Conservation (phyloP, 2,888 invertebrate genomes). For the Cephus nigrinus region DNA sequence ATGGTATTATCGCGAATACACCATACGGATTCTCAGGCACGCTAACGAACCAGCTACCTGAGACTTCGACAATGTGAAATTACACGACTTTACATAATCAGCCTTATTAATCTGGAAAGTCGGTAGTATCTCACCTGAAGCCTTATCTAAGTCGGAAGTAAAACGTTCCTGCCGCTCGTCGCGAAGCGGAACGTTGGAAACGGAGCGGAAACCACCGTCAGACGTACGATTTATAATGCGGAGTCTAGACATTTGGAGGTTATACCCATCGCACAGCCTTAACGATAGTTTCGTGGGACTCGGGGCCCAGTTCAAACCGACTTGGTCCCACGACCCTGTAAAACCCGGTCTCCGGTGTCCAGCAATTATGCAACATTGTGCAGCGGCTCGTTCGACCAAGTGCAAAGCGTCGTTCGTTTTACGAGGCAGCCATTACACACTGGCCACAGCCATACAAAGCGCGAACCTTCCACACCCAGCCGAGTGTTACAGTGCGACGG, state of each 20-base stretch:
- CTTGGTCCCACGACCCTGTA: background rate
- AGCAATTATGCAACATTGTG: slow-evolving; percentile 39
- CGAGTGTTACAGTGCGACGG: background rate
- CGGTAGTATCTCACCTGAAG: slow-evolving; percentile 38
- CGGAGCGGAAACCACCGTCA: slow-evolving; percentile 19
- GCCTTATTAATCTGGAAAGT: slow-evolving; percentile 57
- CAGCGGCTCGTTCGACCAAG: slow-evolving; percentile 22
- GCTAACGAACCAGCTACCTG: slow-evolving; percentile 4
- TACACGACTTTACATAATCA: slow-evolving; percentile 55
- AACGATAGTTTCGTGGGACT: background rate
- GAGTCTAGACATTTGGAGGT: too few species aligned
- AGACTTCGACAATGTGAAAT: slow-evolving; percentile 41
- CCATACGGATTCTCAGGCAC: slow-evolving; percentile 1
- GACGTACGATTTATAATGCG: background rate
- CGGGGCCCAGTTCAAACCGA: background rate
- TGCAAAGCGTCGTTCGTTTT: slow-evolving; percentile 38
- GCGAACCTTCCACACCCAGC: background rate
- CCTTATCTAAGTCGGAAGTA: slow-evolving; percentile 57
- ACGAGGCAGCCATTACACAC: slow-evolving; percentile 38
- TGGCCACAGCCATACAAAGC: slow-evolving; percentile 36
- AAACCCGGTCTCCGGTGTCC: background rate
- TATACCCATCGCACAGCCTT: too few species aligned
- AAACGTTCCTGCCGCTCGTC: slow-evolving; percentile 30
- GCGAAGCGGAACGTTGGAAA: slow-evolving; percentile 24
- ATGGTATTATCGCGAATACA: background rate